Evolutionary conservation across 2,797 vertebrate species (phyloP).

Genomic region (Glyptemys insculpta): DNA sequence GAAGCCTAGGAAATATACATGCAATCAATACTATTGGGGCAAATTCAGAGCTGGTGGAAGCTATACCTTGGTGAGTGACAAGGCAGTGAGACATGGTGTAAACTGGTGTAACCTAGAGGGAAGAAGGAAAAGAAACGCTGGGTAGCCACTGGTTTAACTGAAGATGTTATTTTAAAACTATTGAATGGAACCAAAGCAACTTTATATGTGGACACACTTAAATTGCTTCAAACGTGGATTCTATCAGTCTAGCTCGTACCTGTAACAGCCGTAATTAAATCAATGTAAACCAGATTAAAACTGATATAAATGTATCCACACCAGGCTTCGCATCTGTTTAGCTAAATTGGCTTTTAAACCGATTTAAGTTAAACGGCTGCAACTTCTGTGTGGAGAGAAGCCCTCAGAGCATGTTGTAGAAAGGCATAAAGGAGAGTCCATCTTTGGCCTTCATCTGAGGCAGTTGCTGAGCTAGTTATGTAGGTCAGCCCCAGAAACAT

Average conservation of each 20-base stretch:
- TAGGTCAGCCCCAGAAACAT: not conserved
- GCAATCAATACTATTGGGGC: conserved; percentile 31
- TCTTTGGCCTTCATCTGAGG: too few species aligned
- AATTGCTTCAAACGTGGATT: not conserved
- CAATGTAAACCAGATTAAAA: not conserved
- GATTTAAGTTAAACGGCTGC: not conserved
- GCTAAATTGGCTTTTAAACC: not conserved
- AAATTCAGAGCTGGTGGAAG: not conserved
- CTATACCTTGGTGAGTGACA: not conserved
- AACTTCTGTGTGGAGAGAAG: not conserved
- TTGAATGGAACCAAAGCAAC: not conserved
- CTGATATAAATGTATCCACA: not conserved
- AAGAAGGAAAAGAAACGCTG: not conserved
- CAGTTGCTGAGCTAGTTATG: accelerated
- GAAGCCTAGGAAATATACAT: not conserved
- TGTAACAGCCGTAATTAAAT: not conserved
- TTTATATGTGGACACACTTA: accelerated
- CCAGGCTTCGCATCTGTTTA: not conserved
- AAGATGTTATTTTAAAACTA: not conserved
- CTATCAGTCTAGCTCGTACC: not conserved
- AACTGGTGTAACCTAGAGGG: not conserved
- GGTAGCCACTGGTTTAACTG: accelerated
- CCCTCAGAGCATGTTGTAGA: too few species aligned
- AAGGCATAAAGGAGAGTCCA: not conserved
- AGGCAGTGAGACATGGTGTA: accelerated